Evolutionary conservation across 2,797 vertebrate species (phyloP).

Genomic region (Diplodus sargus): DNA sequence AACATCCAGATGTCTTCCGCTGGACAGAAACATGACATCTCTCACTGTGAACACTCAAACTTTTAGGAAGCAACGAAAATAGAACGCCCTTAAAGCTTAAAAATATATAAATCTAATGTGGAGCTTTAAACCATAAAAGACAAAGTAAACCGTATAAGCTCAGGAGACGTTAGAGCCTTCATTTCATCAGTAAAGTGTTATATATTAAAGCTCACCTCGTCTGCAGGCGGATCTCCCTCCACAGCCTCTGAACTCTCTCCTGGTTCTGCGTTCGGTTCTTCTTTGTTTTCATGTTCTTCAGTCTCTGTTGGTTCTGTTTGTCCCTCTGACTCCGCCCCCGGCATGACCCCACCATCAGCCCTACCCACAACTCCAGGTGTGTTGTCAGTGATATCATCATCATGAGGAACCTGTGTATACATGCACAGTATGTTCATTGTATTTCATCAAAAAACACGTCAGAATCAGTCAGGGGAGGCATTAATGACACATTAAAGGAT

Average conservation of each 20-base stretch:
- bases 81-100: neutral
- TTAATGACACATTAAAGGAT: too few species aligned
- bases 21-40: neutral
- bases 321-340: constrained; percentile 48
- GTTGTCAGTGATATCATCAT: constrained; percentile 7
- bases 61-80: too few species aligned
- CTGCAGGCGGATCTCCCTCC: constrained; percentile 48
- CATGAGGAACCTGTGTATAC: constrained; percentile 31
- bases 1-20: neutral
- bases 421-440: neutral
- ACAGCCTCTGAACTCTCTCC: constrained; percentile 40
- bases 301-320: neutral
- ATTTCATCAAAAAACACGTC: too few species aligned
- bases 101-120: too few species aligned
- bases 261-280: constrained; percentile 19
- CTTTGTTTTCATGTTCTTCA: constrained; percentile 36
- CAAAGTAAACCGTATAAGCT: too few species aligned
- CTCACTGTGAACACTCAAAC: too few species aligned
- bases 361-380: constrained; percentile 16
- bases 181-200: neutral
- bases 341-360: constrained; percentile 3
- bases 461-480: too few species aligned
- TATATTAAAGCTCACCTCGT: constrained; percentile 38
- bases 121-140: too few species aligned
- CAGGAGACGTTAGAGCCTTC: too few species aligned